These are phyloP conservation scores for Meloidogyne chitwoodi DNA, from an alignment of 1,140 invertebrate species.

Conservation along the genomic window DNA sequence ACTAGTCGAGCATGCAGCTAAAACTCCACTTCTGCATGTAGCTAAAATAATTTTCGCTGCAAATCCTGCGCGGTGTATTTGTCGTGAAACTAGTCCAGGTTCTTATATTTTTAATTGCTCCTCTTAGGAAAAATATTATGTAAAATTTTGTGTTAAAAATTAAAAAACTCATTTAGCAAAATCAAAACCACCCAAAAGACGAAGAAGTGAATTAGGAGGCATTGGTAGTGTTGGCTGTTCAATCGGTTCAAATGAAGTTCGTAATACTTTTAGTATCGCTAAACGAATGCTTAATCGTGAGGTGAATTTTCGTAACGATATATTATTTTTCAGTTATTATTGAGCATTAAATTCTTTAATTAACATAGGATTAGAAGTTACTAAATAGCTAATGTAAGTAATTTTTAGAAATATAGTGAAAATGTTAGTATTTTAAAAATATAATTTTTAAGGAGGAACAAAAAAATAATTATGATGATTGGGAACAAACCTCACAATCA, in stretches of 20 bases:
- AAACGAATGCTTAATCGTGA: background rate
- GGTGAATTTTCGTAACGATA: background rate
- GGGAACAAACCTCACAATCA: background rate
- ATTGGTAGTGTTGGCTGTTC: background rate
- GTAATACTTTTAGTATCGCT: background rate
- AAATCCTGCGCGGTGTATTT: background rate
- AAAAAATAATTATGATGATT: background rate
- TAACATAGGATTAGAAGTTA: no score
- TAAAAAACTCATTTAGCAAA: slow-evolving; percentile 5
- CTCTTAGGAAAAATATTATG: background rate
- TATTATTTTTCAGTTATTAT: no score
- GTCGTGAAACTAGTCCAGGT: background rate
- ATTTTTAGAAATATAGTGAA: no score
- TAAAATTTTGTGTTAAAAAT: no score
- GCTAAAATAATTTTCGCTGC: slow-evolving; percentile 11
- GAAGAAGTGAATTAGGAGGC: slow-evolving; percentile 16
- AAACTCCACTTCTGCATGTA: slow-evolving; percentile 1
- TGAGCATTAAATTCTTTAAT: no score
- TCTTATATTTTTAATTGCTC: background rate
- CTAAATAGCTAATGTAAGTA: no score
- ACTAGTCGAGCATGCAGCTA: slow-evolving; percentile 14
- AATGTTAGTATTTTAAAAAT: no score
- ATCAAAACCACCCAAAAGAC: slow-evolving; percentile 7
- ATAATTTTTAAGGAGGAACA: background rate
- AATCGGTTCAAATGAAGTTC: background rate